Evolutionary conservation across 2,888 invertebrate species (phyloP).

Genomic region (Ophion ellenae): DNA sequence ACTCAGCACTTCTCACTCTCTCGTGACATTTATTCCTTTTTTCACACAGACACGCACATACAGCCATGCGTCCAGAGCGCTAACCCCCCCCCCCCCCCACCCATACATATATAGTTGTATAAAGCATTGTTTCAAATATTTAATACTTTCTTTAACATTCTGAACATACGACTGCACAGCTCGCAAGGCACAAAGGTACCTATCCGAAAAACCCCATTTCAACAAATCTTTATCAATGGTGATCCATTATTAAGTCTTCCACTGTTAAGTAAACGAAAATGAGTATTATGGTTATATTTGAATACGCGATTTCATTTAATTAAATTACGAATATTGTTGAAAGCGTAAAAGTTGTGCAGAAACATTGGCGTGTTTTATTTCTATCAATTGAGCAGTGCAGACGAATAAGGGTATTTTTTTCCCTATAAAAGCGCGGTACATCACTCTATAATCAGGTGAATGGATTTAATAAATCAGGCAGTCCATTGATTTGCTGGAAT

Average conservation of each 20-base stretch:
- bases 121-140: too few relatives aligned
- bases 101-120: too few relatives aligned
- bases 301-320: neutral
- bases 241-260: neutral
- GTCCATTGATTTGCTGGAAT: neutral
- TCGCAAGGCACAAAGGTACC: neutral
- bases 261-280: neutral
- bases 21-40: too few relatives aligned
- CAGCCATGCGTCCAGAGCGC: too few relatives aligned
- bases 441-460: neutral
- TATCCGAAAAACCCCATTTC: neutral
- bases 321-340: neutral
- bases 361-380: neutral
- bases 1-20: too few relatives aligned
- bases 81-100: too few relatives aligned
- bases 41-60: too few relatives aligned
- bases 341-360: neutral
- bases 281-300: neutral
- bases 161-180: too few relatives aligned
- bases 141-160: too few relatives aligned
- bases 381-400: neutral
- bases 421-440: neutral
- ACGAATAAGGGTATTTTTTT: neutral
- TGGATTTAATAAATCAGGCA: neutral
- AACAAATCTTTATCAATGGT: neutral